These are phyloP conservation scores for Lytechinus pictus DNA, from an alignment of 35 echinoderm and acorn worm species.

Conservation along the genomic window DNA sequence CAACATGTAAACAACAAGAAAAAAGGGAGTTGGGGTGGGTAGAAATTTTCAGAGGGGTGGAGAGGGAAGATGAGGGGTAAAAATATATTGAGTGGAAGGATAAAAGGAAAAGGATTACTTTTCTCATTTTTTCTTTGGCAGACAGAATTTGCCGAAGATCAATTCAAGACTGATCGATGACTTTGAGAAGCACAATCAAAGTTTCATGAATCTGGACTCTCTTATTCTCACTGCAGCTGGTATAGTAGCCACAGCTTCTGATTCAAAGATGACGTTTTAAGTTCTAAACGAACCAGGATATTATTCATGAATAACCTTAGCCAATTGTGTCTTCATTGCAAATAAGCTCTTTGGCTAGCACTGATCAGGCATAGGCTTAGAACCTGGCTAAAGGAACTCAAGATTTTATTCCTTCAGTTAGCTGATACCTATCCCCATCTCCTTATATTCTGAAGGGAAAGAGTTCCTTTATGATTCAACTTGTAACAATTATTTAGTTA, in stretches of 20 bases:
- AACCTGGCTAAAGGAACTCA: no score
- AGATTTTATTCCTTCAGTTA: neutral
- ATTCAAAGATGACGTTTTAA: no score
- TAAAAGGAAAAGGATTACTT: neutral
- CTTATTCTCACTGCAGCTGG: neutral
- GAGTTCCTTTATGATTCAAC: neutral
- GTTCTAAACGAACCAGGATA: no score
- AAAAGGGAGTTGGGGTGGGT: neutral
- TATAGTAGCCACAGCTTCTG: neutral
- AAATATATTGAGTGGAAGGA: neutral
- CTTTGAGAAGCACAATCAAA: neutral
- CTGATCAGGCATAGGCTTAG: no score
- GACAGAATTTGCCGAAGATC: no score
- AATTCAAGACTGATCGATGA: neutral
- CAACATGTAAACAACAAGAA: neutral
- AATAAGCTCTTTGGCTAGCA: no score
- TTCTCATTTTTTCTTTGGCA: no score
- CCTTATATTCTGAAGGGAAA: neutral
- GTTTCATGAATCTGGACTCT: neutral
- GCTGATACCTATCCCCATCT: neutral
- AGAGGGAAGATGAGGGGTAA: neutral
- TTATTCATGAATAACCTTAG: no score
- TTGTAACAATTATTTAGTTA: neutral
- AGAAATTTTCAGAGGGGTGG: neutral
- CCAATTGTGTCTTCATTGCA: no score